Conservation (phyloP, 2,113 vertebrate genomes). For the Chloropsis hardwickii region DNA sequence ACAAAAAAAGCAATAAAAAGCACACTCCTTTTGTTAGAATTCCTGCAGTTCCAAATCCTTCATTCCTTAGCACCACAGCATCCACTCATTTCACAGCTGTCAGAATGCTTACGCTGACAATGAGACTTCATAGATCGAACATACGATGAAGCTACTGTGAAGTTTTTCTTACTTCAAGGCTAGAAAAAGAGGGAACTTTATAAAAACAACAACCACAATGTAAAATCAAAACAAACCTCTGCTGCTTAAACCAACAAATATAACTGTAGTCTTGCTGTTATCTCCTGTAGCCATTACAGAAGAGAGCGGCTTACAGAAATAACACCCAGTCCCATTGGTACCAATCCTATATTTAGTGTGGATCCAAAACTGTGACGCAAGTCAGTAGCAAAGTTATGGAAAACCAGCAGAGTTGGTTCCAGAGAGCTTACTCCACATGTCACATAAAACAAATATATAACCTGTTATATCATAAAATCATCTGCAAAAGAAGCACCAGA, state of each 20-base stretch:
- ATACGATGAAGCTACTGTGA: not conserved
- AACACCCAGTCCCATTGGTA: not conserved
- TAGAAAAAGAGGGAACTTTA: not conserved
- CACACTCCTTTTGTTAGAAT: not conserved
- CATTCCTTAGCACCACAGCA: not conserved
- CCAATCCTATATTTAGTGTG: not conserved
- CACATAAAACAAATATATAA: not conserved
- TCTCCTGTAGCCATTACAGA: not conserved
- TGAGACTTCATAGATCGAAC: accelerated
- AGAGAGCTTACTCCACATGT: accelerated
- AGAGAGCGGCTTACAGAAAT: not conserved
- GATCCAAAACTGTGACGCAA: not conserved
- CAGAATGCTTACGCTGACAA: not conserved
- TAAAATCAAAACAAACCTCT: not conserved
- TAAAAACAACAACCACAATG: not conserved
- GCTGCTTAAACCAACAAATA: not conserved
- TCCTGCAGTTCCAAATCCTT: not conserved
- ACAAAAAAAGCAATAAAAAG: not conserved
- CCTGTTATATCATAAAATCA: not conserved
- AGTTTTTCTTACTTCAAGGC: not conserved
- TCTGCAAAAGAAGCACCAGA: not conserved
- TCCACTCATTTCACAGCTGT: not conserved
- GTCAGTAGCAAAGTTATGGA: not conserved
- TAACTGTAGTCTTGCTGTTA: not conserved
- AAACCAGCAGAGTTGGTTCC: not conserved